phyloP scores from a whole-genome alignment of 2,113 vertebrate species.

The Chroicocephalus ridibundus region DNA sequence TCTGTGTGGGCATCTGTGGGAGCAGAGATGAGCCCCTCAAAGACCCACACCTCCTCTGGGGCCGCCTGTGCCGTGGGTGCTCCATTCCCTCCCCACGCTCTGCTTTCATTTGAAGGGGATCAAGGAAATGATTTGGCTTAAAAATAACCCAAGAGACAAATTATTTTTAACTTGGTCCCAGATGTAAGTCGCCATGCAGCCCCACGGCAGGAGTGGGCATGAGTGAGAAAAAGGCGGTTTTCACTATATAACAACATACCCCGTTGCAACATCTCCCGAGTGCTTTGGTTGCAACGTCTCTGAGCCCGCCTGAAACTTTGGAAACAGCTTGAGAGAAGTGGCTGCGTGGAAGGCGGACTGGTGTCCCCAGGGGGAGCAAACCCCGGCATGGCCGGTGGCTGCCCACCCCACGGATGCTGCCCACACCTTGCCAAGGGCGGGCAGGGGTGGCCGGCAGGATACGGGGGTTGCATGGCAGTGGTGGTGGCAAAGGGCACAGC shows the following conservation, averaged over 20 bases:
- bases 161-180: not conserved
- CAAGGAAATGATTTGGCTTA: not conserved
- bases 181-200: fast-evolving
- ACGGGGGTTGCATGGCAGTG: not conserved
- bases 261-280: not conserved
- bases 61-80: fast-evolving
- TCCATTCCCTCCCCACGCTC: not conserved
- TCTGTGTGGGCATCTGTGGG: not conserved
- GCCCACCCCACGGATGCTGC: not conserved
- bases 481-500: not conserved
- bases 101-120: not conserved
- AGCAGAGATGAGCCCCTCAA: not conserved
- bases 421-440: fast-evolving
- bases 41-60: not conserved
- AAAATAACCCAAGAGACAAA: not conserved
- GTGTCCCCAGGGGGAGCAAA: not conserved
- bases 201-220: not conserved
- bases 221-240: not conserved
- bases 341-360: not conserved
- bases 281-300: not conserved
- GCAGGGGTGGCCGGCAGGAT: not conserved
- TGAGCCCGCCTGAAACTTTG: not conserved
- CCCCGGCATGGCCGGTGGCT: not conserved
- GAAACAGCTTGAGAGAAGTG: not conserved
- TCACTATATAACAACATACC: not conserved